Evolutionary conservation across 1,140 invertebrate species (phyloP).

Genomic region (Megathymus violae): DNA sequence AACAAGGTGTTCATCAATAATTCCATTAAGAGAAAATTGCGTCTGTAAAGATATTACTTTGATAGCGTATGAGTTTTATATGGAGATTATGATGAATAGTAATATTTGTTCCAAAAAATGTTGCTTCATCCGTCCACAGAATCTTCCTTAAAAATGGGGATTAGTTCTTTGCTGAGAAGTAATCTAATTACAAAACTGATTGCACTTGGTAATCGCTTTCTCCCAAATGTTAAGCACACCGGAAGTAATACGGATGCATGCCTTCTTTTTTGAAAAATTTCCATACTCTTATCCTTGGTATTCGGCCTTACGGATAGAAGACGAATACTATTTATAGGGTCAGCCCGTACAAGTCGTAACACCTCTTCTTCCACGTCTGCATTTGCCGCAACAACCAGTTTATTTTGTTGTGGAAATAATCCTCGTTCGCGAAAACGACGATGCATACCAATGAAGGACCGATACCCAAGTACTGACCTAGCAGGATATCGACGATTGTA

Average conservation of each 20-base stretch:
- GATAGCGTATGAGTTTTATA: slow-evolving; percentile 10
- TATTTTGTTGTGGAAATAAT: no score
- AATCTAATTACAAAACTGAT: not conserved
- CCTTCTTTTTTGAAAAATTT: slow-evolving; percentile 10
- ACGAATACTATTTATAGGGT: no score
- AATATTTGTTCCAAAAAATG: slow-evolving; percentile 4
- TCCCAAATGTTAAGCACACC: slow-evolving; percentile 3
- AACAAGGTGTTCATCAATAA: slow-evolving; percentile 5
- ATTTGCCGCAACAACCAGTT: no score
- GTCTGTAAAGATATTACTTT: slow-evolving; percentile 6
- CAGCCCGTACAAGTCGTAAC: no score
- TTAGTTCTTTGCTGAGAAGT: not conserved
- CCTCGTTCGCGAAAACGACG: no score
- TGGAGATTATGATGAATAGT: slow-evolving; percentile 1
- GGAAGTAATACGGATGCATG: not conserved
- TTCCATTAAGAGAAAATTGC: slow-evolving; percentile 16
- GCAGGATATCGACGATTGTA: no score
- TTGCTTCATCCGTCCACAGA: slow-evolving; percentile 26
- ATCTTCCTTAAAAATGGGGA: not conserved
- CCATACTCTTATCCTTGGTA: slow-evolving; percentile 14
- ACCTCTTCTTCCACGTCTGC: no score
- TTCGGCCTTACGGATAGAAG: no score
- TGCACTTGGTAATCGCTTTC: not conserved
- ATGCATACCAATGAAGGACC: no score
- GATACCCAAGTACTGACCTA: no score